phyloP scores from a whole-genome alignment of 2,113 vertebrate genomes.

The Leptodactylus fuscus region DNA sequence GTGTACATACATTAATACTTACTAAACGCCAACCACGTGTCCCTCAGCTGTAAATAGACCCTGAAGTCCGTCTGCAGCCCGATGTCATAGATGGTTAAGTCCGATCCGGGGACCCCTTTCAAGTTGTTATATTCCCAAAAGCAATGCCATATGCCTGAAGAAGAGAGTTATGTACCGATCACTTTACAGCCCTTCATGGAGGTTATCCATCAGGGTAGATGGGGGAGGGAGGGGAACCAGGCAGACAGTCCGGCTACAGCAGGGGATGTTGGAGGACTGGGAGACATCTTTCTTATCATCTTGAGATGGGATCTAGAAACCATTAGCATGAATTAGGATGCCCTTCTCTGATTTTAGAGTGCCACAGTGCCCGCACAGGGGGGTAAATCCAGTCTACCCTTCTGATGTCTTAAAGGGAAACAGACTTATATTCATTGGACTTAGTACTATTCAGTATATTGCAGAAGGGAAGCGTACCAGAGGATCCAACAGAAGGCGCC shows the following conservation, averaged over 20 bases:
- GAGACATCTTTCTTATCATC: neutral
- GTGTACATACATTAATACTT: conserved; percentile 67
- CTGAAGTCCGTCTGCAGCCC: conserved; percentile 88
- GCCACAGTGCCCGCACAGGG: too few species aligned
- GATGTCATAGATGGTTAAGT: conserved; percentile 82
- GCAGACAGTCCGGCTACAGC: neutral
- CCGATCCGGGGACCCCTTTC: conserved; percentile 74
- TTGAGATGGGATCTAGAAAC: neutral
- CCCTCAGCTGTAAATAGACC: conserved; percentile 86
- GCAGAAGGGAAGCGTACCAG: too few species aligned
- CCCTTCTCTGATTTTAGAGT: neutral
- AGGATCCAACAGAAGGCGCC: too few species aligned
- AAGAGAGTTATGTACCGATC: neutral
- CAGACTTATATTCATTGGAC: too few species aligned
- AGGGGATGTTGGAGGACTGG: neutral
- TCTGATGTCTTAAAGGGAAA: too few species aligned
- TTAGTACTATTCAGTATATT: too few species aligned
- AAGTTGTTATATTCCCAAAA: conserved; percentile 83
- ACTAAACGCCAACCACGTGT: conserved; percentile 94
- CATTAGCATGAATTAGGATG: too few species aligned
- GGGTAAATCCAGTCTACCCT: neutral
- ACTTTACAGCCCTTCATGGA: neutral
- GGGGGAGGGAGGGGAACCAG: neutral
- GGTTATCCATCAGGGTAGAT: neutral
- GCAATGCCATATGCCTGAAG: conserved; percentile 89